Evolutionary conservation across 2,888 invertebrate genomes (phyloP).

Genomic region (Nomada hirtipes): DNA sequence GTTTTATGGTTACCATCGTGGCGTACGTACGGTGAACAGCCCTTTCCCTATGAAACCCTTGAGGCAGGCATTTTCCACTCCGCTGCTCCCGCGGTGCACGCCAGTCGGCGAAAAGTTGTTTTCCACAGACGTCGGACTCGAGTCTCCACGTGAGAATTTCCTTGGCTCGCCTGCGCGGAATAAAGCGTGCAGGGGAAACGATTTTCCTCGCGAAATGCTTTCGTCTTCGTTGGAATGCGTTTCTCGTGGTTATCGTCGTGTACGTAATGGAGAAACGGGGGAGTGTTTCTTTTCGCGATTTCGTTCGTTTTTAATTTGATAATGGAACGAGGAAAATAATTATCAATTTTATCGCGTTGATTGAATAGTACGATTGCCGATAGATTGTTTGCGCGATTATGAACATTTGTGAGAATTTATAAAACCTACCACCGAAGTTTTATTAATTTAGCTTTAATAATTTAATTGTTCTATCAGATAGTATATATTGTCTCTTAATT

Average conservation of each 20-base stretch:
- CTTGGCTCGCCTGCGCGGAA: neutral
- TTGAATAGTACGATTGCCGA: too few species aligned
- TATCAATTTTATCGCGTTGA: too few species aligned
- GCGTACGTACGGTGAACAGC: neutral
- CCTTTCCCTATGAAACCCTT: constrained; percentile 14
- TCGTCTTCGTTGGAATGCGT: neutral
- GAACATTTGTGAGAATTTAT: too few species aligned
- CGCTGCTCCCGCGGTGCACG: neutral
- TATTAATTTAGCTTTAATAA: too few species aligned
- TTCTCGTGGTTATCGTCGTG: neutral
- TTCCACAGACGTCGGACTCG: neutral
- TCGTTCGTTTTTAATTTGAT: too few species aligned
- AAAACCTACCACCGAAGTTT: too few species aligned
- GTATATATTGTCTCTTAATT: neutral
- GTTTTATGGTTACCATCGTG: constrained; percentile 14
- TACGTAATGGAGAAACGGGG: too few species aligned
- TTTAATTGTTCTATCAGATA: neutral
- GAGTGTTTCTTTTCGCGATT: neutral
- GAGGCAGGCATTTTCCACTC: constrained; percentile 24
- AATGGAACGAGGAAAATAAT: neutral
- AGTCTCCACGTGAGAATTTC: constrained; percentile 33
- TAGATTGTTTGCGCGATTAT: too few species aligned
- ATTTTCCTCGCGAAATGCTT: constrained; percentile 10
- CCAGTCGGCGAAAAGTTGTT: constrained; percentile 2
- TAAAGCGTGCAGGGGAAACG: neutral